Base-by-base conservation (phyloP, 1,140 invertebrate genomes). In the Anoplophora glabripennis region DNA sequence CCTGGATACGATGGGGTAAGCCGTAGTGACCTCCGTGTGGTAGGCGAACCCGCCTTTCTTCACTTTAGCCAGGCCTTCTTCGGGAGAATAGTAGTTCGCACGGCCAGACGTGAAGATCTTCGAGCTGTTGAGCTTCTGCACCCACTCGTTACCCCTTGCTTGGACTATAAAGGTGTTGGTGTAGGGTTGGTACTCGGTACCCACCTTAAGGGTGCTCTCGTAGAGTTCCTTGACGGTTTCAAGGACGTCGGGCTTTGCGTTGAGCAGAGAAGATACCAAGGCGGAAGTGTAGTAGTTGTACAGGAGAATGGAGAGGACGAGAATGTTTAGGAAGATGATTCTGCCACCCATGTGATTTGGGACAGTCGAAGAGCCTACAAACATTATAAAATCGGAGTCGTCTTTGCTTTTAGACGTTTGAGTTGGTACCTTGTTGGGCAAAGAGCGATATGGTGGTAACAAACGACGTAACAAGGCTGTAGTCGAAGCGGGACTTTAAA, bases 11-110 rank as follows among this genome's bases (percentile, higher is more conserved):
- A 73, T 65, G n/a, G 76, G 73, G 45, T 76, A 77, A 1, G 78
- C 79, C 3, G 75, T 78, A 53, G 78, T 76, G 4, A 75, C 73
- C 53, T 80, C 78, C 0, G 77, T 78, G 61, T 81, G 79, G 57
- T 78, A 81, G 0, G 79, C 80, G 47, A 73, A 80, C 15, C 61
- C 74, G 14, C 66, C 66, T 35, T 49, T 14, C 15, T 57, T 61
- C 3, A 70, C 61, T 51, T 51, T 57, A 0, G 53, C 53, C 1
- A 70, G 54, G 5, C 68, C 68, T 59, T 61, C 52, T 35, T 57
- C 57, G 5, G 51, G 52, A 1, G 57, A 40, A 5, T 58, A 15
- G 10, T 53, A 33, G 40, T 64, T 64, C 3, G 45, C 49, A 18
- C 15, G 18, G 15, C 61, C 41, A 10, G 42, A 42, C 5, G 49